phyloP scores from a whole-genome alignment of 2,113 vertebrate genomes.

The Glareola pratincola region DNA sequence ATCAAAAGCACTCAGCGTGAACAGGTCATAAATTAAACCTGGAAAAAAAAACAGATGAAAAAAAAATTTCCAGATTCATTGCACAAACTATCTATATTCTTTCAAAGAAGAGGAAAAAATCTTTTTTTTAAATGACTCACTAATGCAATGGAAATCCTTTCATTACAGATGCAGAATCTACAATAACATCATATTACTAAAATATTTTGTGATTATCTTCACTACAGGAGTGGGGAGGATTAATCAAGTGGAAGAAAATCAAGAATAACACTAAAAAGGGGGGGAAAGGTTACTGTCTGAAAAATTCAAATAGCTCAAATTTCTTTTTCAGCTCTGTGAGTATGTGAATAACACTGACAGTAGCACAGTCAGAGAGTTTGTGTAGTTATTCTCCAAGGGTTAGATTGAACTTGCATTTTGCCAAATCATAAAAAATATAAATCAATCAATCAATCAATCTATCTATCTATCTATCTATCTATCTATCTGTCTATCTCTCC shows the following conservation, averaged over 20 bases:
- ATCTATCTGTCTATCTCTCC: not conserved
- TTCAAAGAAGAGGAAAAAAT: not conserved
- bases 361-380: not conserved
- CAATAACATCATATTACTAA: not conserved
- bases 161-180: not conserved
- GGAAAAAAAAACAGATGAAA: not conserved
- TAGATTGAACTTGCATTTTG: not conserved
- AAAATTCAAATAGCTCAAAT: not conserved
- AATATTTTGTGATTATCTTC: not conserved
- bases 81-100: not conserved
- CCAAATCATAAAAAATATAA: not conserved
- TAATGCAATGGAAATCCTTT: not conserved
- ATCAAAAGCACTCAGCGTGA: not conserved
- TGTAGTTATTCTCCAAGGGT: not conserved
- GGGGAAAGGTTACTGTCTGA: not conserved
- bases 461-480: not conserved
- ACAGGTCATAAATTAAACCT: not conserved
- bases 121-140: not conserved
- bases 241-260: not conserved
- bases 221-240: not conserved
- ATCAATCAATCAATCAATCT: no score
- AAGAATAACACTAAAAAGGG: not conserved
- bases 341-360: not conserved
- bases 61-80: not conserved
- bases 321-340: not conserved